A percentile compares a stretch with the other conserved stretches of the same genome.
Conservation (phyloP, 2,113 vertebrate species). For the Rhagologus leucostigma region DNA sequence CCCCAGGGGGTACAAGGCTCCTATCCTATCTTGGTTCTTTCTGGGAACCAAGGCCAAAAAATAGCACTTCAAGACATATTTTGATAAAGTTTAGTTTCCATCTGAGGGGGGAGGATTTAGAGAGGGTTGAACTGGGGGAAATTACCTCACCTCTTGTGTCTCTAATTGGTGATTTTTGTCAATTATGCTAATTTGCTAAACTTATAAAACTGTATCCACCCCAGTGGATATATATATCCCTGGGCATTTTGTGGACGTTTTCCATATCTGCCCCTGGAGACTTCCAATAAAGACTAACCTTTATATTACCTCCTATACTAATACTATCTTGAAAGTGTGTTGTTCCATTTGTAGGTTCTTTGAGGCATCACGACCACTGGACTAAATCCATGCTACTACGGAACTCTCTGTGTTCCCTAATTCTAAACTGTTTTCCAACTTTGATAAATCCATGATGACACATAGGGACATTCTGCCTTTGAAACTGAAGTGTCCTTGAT, state of each 20-base stretch:
- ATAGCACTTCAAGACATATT: fast-evolving
- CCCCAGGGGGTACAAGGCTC: no score
- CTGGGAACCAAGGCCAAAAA: not conserved
- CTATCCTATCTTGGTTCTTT: not conserved
- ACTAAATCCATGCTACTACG: not conserved
- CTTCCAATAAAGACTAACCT: not conserved
- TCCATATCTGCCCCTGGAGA: not conserved
- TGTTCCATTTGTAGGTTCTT: not conserved
- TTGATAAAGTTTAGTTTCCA: not conserved
- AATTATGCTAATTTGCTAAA: not conserved
- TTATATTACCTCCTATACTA: not conserved
- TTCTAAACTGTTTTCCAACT: not conserved
- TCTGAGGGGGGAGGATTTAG: not conserved
- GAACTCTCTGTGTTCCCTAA: not conserved
- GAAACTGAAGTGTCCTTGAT: not conserved
- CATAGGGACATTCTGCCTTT: not conserved
- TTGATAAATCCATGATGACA: not conserved
- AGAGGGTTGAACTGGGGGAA: not conserved
- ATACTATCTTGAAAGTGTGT: fast-evolving
- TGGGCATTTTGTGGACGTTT: not conserved
- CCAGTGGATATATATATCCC: no score
- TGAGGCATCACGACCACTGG: no score
- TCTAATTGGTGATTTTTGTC: not conserved
- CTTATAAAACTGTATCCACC: not conserved
- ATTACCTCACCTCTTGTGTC: no score